Percentiles rank a stretch among this genome's conserved stretches.
phyloP scores from a whole-genome alignment of 2,797 vertebrate genomes.

The Thunnus albacares region DNA sequence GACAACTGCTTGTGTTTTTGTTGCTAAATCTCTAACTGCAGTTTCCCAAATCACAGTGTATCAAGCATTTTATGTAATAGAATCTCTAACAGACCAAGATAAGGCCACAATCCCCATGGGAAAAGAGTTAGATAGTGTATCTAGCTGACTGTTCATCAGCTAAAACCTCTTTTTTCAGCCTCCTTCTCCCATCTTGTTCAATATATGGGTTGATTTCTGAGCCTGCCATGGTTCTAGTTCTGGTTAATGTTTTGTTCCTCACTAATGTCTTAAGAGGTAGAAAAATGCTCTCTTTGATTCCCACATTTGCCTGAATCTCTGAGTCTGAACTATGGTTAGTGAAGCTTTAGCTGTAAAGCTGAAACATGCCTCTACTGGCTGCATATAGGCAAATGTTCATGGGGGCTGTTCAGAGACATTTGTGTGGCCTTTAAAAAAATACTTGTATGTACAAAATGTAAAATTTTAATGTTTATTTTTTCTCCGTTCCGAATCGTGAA shows the following conservation, averaged over 20 bases:
- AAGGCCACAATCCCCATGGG: no score
- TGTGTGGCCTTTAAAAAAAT: no score
- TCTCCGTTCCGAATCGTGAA: no score
- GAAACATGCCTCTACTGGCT: no score
- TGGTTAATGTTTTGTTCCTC: neutral
- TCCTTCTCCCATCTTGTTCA: neutral
- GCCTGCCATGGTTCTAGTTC: neutral
- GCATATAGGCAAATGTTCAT: no score
- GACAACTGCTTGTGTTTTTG: constrained; percentile 5
- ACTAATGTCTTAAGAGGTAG: neutral
- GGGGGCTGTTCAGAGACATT: no score
- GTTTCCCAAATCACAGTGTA: neutral
- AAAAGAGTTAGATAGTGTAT: no score
- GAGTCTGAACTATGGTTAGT: neutral
- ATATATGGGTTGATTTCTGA: no score
- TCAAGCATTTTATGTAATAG: neutral
- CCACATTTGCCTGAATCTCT: neutral
- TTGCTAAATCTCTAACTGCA: neutral
- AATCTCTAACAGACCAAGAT: neutral
- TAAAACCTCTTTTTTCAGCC: neutral
- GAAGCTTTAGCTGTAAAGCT: neutral
- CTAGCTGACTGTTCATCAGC: neutral
- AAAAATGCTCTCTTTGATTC: neutral
- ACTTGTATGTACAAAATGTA: no score
- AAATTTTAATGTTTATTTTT: no score